These are phyloP conservation scores for Oligia latruncula DNA, from an alignment of 2,888 invertebrate species.

Conservation along the genomic window DNA sequence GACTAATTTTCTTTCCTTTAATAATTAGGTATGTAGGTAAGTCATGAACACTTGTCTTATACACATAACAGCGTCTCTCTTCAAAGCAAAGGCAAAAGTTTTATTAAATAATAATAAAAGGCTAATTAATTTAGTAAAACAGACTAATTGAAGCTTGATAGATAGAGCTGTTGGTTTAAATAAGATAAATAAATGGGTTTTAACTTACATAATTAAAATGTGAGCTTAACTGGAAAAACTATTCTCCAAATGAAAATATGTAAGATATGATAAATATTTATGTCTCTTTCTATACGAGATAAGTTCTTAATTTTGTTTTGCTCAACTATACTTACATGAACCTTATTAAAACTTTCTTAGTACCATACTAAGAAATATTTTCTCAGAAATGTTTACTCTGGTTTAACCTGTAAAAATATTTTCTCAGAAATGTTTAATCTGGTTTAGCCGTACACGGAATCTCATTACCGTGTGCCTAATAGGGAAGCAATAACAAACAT, in stretches of 20 bases:
- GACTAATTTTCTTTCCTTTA: not conserved
- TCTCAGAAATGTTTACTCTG: slow-evolving; percentile 9
- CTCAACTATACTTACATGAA: not conserved
- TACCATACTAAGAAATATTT: slow-evolving; percentile 8
- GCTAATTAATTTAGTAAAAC: slow-evolving; percentile 14
- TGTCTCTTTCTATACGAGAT: not conserved
- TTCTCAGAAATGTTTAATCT: slow-evolving; percentile 3
- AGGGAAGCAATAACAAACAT: slow-evolving; percentile 72
- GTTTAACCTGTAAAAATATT: not conserved
- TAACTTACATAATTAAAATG: slow-evolving; percentile 5
- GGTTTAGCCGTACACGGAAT: slow-evolving; percentile 22
- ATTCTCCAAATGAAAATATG: not conserved
- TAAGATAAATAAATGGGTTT: slow-evolving; percentile 23
- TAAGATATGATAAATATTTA: not conserved
- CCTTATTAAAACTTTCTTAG: slow-evolving; percentile 19
- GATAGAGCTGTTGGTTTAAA: not conserved
- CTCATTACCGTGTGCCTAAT: slow-evolving; percentile 57
- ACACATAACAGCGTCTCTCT: not conserved
- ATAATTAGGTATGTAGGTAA: not conserved
- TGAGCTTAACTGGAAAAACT: not conserved
- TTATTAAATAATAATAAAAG: slow-evolving; percentile 14
- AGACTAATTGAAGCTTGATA: not conserved
- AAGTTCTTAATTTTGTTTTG: not conserved
- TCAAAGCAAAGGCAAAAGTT: slow-evolving; percentile 4
- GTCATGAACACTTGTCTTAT: not conserved